Evolutionary conservation across 2,113 vertebrate genomes (phyloP).

Genomic region (Brachirus orientalis): DNA sequence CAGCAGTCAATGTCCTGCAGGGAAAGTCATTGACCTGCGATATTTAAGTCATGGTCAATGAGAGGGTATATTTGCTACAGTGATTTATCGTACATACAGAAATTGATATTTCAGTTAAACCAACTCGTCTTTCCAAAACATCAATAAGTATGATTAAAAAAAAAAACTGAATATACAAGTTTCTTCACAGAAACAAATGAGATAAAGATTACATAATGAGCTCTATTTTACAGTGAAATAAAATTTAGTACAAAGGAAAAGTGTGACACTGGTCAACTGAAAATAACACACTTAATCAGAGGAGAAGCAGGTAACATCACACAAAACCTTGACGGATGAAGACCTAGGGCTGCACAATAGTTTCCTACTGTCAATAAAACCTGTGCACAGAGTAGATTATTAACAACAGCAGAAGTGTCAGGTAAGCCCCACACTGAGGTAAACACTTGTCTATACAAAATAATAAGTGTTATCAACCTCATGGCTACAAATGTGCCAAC

Average conservation of each 20-base stretch:
- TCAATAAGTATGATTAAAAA: slow-evolving; percentile 7
- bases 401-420: slow-evolving; percentile 65
- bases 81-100: too few relatives aligned
- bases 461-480: too few relatives aligned
- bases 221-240: slow-evolving; percentile 44
- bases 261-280: slow-evolving; percentile 40
- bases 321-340: slow-evolving; percentile 70
- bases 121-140: slow-evolving; percentile 33
- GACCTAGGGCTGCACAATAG: slow-evolving; percentile 69
- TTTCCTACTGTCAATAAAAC: slow-evolving; percentile 56
- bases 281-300: slow-evolving; percentile 42
- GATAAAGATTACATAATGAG: slow-evolving; percentile 1
- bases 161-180: neutral
- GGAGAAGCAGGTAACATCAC: slow-evolving; percentile 48
- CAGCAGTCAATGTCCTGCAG: too few relatives aligned
- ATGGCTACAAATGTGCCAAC: too few relatives aligned
- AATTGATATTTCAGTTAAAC: too few relatives aligned
- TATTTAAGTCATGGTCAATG: too few relatives aligned
- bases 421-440: slow-evolving; percentile 63
- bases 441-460: slow-evolving; percentile 74
- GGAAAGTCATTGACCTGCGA: too few relatives aligned
- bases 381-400: slow-evolving; percentile 63
- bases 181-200: slow-evolving; percentile 17
- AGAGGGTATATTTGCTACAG: too few relatives aligned
- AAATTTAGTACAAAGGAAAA: slow-evolving; percentile 35